Base-by-base conservation (phyloP, 1,140 invertebrate genomes). In the Trichoplusia ni region DNA sequence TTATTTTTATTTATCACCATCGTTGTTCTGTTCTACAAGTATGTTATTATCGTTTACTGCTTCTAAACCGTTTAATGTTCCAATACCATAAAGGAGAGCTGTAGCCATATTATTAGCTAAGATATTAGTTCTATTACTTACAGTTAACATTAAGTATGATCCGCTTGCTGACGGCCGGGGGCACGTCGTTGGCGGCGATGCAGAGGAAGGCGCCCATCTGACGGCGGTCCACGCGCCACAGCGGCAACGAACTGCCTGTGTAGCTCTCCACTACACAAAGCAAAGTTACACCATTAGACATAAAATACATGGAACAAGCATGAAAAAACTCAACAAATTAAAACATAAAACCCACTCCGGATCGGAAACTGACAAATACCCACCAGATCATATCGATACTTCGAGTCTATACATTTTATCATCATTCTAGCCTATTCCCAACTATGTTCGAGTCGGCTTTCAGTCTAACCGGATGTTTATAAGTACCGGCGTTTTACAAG, bases 171-270 rank as follows among this genome's bases (percentile, higher is more conserved):
- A 97, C 95, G 8, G 96, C 95, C 19, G 96, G 96, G 61, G 96
- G 96, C 16, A 97, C 96, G 86, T 97, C 96, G 85, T 97, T 97
- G 77, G 94, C 95, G 21, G 96, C 96, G 72, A 97, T 97, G 90
- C 96, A 97, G 65, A 97, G 93, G 88, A 96, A 97, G 23, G 95
- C 94, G 25, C 96, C 96, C 95, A 97, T 97, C 92, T 97, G 95
- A 72, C 93, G 92, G 56, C 96, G 91, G 73, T 97, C 96, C 73
- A 97, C 91, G 37, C 94, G 92, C 91, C 94, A 92, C 71, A 97
- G 92, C 51, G 94, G 92, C 75, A 97, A 91, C 23, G 92, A 92
- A 40, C 94, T 95, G 40, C 95, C 95, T 75, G 94, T 95, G 89
- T 94, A 95, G 44, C 92, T 93, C 64, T 95, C 94, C 70, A 94